Percentiles rank a stretch among this genome's conserved stretches.
Conservation (phyloP, 2,888 invertebrate species). For the Atrina japonica region DNA sequence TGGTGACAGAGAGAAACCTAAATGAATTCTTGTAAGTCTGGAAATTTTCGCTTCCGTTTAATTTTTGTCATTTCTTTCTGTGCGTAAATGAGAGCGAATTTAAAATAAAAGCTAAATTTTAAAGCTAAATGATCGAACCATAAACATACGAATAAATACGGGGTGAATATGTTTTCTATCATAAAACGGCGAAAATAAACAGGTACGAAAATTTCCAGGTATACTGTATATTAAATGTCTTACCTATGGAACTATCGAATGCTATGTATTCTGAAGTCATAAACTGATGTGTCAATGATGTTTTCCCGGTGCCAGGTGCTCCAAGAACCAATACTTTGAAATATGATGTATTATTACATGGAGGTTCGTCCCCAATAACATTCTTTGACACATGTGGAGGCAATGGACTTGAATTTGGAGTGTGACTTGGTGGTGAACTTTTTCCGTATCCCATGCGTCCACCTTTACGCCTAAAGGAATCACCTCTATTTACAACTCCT, state of each 20-base stretch:
- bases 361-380: constrained; percentile 2
- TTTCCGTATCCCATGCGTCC: constrained; percentile 11
- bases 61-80: too few relatives aligned
- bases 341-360: constrained; percentile 53
- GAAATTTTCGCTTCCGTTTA: too few relatives aligned
- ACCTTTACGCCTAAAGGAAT: constrained; percentile 89
- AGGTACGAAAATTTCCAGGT: too few relatives aligned
- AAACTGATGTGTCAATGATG: constrained; percentile 86
- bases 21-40: too few relatives aligned
- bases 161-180: too few relatives aligned
- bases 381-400: background rate
- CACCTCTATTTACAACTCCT: constrained; percentile 92
- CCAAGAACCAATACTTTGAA: constrained; percentile 86
- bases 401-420: constrained; percentile 9
- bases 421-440: constrained; percentile 5
- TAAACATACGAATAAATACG: too few relatives aligned
- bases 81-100: too few relatives aligned
- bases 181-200: too few relatives aligned
- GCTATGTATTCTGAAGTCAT: constrained; percentile 84
- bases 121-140: too few relatives aligned
- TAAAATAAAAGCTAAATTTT: too few relatives aligned
- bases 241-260: constrained; percentile 42
- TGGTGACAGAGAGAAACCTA: too few relatives aligned
- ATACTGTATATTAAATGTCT: background rate
- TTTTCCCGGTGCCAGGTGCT: constrained; percentile 86